Percentiles rank a stretch among this genome's conserved stretches.
phyloP scores from a whole-genome alignment of 2,797 vertebrate genomes.

The Poecilia picta region DNA sequence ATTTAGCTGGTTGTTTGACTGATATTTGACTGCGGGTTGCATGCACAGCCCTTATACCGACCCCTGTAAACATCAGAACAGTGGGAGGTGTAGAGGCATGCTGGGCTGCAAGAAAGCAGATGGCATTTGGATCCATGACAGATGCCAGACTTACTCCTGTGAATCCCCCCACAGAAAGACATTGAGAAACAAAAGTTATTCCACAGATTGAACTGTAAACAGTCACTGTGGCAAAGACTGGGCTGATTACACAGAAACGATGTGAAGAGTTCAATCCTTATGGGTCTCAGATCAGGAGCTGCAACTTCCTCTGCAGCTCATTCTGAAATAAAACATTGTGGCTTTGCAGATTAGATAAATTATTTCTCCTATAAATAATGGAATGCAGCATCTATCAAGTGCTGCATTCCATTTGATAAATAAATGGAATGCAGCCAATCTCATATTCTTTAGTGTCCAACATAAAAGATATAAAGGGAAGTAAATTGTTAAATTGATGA shows the following conservation, averaged over 20 bases:
- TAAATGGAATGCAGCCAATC: neutral
- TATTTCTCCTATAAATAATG: neutral
- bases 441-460: neutral
- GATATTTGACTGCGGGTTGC: constrained; percentile 21
- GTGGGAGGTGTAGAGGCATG: constrained; percentile 57
- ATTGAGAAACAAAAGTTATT: constrained; percentile 36
- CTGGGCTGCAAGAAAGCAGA: constrained; percentile 73
- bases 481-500: neutral
- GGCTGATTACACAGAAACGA: constrained; percentile 1
- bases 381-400: no score
- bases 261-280: neutral
- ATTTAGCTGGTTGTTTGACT: constrained; percentile 26
- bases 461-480: neutral
- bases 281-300: constrained; percentile 13
- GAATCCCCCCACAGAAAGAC: constrained; percentile 42
- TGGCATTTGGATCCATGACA: constrained; percentile 71
- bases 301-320: constrained; percentile 35
- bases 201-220: constrained; percentile 20
- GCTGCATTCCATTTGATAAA: neutral
- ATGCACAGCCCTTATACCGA: constrained; percentile 22
- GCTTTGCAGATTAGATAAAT: constrained; percentile 49
- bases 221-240: constrained; percentile 10
- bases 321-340: constrained; percentile 45
- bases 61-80: constrained; percentile 55
- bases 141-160: constrained; percentile 55